Conservation (phyloP, 2,888 invertebrate species). For the Helleia helle region DNA sequence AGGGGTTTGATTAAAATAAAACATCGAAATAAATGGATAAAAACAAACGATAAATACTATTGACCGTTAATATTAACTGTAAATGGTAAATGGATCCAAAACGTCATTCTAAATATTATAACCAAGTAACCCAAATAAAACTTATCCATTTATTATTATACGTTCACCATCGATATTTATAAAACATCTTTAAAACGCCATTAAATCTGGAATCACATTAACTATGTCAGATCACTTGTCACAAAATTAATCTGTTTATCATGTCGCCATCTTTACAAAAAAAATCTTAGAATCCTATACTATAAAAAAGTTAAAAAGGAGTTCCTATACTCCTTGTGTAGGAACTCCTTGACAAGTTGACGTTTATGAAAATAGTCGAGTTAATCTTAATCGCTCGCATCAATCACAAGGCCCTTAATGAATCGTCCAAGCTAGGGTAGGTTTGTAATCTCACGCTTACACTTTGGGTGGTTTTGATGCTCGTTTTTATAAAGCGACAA, state of each 20-base stretch:
- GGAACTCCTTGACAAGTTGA: slow-evolving; percentile 7
- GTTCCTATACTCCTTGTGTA: neutral
- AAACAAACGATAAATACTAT: too few species aligned
- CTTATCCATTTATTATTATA: too few species aligned
- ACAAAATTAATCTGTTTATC: neutral
- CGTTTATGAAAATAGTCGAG: neutral
- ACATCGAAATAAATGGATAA: too few species aligned
- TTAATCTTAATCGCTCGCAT: slow-evolving; percentile 40
- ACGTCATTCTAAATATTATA: too few species aligned
- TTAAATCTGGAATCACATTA: too few species aligned
- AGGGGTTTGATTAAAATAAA: too few species aligned
- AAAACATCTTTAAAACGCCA: too few species aligned
- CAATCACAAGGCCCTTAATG: slow-evolving; percentile 54
- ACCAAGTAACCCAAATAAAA: too few species aligned
- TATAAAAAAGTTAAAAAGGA: neutral
- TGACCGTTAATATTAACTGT: too few species aligned
- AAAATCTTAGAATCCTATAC: too few species aligned
- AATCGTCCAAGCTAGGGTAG: slow-evolving; percentile 49
- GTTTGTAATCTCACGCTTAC: slow-evolving; percentile 37
- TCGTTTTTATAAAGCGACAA: slow-evolving; percentile 22
- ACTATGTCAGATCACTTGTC: too few species aligned
- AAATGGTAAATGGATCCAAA: too few species aligned
- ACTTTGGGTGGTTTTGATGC: slow-evolving; percentile 35
- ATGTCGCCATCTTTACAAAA: slow-evolving; percentile 1
- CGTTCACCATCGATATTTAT: slow-evolving; percentile 2